phyloP scores from a whole-genome alignment of 37 sponge, comb jelly and placozoan genomes.

The Ianthella basta region DNA sequence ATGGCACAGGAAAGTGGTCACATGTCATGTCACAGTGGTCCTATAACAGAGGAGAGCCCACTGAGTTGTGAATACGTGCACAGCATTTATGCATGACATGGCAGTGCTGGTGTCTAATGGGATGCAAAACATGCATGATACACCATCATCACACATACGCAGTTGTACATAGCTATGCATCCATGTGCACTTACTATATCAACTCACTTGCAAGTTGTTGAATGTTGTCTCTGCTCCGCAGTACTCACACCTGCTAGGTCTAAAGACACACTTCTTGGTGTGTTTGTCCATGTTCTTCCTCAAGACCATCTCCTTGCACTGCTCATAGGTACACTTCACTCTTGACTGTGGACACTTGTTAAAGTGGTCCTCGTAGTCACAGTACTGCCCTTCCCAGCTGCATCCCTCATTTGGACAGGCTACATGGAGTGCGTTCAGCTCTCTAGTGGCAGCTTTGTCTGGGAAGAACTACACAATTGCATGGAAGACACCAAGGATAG shows the following conservation, averaged over 20 bases:
- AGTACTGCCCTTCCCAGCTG: slow-evolving; percentile 61
- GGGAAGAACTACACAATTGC: slow-evolving; percentile 23
- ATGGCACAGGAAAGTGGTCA: slow-evolving; percentile 10
- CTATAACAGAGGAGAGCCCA: no score
- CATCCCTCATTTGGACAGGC: slow-evolving; percentile 46
- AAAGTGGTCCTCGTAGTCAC: slow-evolving; percentile 52
- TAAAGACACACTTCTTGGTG: slow-evolving; percentile 31
- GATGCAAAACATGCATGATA: no score
- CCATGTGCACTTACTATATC: background rate
- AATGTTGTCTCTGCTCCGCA: slow-evolving; percentile 22
- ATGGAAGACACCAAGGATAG: no score
- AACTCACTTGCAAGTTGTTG: slow-evolving; percentile 37
- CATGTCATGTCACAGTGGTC: slow-evolving; percentile 39
- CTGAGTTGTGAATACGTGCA: no score
- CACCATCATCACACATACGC: no score
- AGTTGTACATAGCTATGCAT: no score
- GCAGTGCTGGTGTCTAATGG: no score
- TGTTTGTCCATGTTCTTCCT: slow-evolving; percentile 36
- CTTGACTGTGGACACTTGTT: slow-evolving; percentile 15
- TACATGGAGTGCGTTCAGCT: slow-evolving; percentile 37
- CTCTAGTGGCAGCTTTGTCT: slow-evolving; percentile 58
- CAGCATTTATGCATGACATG: no score
- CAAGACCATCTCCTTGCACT: slow-evolving; percentile 30
- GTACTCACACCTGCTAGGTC: slow-evolving; percentile 35
- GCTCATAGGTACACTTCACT: slow-evolving; percentile 39